Percentiles rank a stretch among this genome's conserved stretches.
These are phyloP conservation scores for Trachymyrmex septentrionalis DNA, from an alignment of 1,140 invertebrate species.

Conservation along the genomic window DNA sequence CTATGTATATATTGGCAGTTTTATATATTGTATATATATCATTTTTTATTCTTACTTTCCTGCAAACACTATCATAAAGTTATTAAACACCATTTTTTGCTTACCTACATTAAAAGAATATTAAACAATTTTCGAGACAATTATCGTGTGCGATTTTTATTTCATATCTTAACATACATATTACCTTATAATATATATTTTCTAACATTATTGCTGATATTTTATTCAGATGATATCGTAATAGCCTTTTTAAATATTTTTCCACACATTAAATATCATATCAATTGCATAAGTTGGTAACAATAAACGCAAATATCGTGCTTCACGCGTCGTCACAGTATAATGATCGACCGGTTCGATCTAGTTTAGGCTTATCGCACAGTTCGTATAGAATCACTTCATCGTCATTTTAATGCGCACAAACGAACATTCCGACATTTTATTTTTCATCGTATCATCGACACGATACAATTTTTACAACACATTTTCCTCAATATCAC, in stretches of 20 bases:
- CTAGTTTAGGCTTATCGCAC: slow-evolving; percentile 12
- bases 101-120: not conserved
- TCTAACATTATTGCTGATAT: not conserved
- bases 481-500: not conserved
- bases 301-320: not conserved
- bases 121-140: not conserved
- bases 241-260: not conserved
- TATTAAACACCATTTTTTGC: not conserved
- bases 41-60: not conserved
- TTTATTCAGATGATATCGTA: not conserved
- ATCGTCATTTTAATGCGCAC: not conserved
- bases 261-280: not conserved
- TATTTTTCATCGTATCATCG: not conserved
- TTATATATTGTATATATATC: not conserved
- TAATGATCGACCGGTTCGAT: slow-evolving; percentile 24
- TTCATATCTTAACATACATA: not conserved
- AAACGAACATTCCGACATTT: not conserved
- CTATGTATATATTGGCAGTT: not conserved
- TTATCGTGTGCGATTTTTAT: not conserved
- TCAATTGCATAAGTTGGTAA: slow-evolving; percentile 38
- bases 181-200: not conserved
- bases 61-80: not conserved
- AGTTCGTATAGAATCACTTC: not conserved
- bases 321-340: slow-evolving; percentile 26
- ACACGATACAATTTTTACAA: slow-evolving; percentile 3